phyloP scores from a whole-genome alignment of 2,888 invertebrate species.

The Seira musarum region DNA sequence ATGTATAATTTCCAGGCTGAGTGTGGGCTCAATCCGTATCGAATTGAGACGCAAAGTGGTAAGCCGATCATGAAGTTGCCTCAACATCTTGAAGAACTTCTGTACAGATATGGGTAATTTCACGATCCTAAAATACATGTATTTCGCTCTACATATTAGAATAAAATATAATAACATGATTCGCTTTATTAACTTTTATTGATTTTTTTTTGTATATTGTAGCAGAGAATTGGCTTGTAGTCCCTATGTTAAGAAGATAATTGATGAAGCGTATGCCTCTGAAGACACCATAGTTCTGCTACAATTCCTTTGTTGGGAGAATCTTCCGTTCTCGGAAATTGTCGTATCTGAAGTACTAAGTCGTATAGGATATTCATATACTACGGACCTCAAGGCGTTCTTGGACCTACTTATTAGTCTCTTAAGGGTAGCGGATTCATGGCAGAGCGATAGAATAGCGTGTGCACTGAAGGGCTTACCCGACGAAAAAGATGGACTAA shows the following conservation, averaged over 20 bases:
- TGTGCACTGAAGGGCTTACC: constrained; percentile 90
- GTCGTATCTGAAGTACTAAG: constrained; percentile 92
- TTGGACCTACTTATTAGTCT: constrained; percentile 90
- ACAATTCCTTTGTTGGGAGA: constrained; percentile 97
- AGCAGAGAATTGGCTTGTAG: constrained; percentile 67
- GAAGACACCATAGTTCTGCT: constrained; percentile 92
- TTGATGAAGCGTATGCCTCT: constrained; percentile 93
- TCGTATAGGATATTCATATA: constrained; percentile 91
- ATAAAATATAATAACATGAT: too few species aligned
- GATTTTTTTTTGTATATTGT: constrained; percentile 19
- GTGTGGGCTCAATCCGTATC: constrained; percentile 62
- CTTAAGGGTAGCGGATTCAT: constrained; percentile 92
- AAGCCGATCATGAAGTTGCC: constrained; percentile 63
- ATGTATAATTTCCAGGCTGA: background rate
- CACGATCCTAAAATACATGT: background rate
- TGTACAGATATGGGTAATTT: constrained; percentile 64
- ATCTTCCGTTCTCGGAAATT: constrained; percentile 91
- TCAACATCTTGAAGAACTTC: constrained; percentile 58
- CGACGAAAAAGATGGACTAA: constrained; percentile 90
- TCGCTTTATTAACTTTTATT: too few species aligned
- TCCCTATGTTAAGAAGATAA: constrained; percentile 93
- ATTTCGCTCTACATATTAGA: constrained; percentile 1
- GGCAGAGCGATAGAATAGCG: constrained; percentile 95
- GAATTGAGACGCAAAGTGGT: constrained; percentile 53
- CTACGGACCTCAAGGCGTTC: constrained; percentile 94